Conservation (phyloP, 30 jellyfish, hydroid and myxozoan species). For the Chrysaora quinquecirrha region DNA sequence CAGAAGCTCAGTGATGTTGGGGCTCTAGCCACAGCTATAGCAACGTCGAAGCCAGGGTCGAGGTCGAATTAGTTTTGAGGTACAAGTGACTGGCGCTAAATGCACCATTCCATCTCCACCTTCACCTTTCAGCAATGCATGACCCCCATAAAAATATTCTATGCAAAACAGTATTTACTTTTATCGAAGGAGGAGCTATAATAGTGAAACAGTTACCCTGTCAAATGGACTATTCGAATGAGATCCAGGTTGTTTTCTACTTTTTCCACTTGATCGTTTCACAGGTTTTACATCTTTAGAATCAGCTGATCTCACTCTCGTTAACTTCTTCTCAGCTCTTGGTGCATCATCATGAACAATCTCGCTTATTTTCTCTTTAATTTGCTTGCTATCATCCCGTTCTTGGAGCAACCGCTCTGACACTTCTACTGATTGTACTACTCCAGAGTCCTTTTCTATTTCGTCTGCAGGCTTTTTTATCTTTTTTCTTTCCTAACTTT, state of each 20-base stretch:
- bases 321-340: neutral
- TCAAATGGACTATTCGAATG: conserved; percentile 60
- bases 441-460: neutral
- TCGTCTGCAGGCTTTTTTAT: neutral
- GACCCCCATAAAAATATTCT: too few species aligned
- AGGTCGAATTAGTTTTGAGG: too few species aligned
- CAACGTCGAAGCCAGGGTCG: too few species aligned
- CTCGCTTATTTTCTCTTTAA: neutral
- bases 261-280: conserved; percentile 35
- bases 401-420: neutral
- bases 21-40: too few species aligned
- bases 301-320: conserved; percentile 54
- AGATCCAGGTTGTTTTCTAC: conserved; percentile 41
- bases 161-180: too few species aligned
- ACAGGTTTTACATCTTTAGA: conserved; percentile 15
- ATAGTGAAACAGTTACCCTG: conserved; percentile 25
- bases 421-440: neutral
- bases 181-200: too few species aligned
- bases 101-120: too few species aligned
- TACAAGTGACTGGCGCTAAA: too few species aligned
- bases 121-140: too few species aligned
- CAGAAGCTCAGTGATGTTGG: too few species aligned
- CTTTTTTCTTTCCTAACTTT: conserved; percentile 4
- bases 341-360: neutral
- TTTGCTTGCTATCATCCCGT: neutral